Evolutionary conservation across 2,888 invertebrate genomes (phyloP), one percentile per base, ranked within the genome.

Genomic region (Himalopsyche tibetana): DNA sequence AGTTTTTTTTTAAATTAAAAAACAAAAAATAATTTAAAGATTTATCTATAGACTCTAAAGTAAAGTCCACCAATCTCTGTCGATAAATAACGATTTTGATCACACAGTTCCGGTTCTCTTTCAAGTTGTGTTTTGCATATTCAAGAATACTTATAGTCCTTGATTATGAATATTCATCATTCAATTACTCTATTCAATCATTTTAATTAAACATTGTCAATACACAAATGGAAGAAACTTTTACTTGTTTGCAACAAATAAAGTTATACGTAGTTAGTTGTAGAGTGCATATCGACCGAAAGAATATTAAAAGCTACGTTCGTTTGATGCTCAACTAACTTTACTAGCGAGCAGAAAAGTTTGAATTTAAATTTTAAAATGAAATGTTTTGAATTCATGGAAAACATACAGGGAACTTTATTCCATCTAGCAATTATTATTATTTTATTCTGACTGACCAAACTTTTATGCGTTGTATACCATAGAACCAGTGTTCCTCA

Each of bases 381-480:
- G 74, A 74, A 74, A 36, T 12, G 38, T 38, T 74, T 74, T 74
- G 28, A 74, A 74, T 74, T 74, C 38, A 12, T 12, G 74, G 3
- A 36, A 36, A 74, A 36, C 36, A 74, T 74, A 74, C 74, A 3
- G 11, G 36, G 4, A 36, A 38, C 74, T 36, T 74, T 74, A 36
- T 28, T 38, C 74, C 28, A 36, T 12, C 38, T 12, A 74, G 38
- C 74, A 74, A 74, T 36, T 36, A 74, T 74, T 74, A 74, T 74
- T 74, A 40, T 82, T 55, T 82, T 82, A 56, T 82, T 82, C 55
- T 56, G 55, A 56, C 82, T 2, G 56, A 55, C 19, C 55, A 82
- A 82, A 55, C 82, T 82, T 56, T 56, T 55, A 74, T 36, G 36
- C 38, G 74, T 36, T 74, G 74, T 74, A 36, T 74, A 74, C 11